Conservation (phyloP, 2,888 invertebrate genomes). For the Petrolisthes manimaculis region DNA sequence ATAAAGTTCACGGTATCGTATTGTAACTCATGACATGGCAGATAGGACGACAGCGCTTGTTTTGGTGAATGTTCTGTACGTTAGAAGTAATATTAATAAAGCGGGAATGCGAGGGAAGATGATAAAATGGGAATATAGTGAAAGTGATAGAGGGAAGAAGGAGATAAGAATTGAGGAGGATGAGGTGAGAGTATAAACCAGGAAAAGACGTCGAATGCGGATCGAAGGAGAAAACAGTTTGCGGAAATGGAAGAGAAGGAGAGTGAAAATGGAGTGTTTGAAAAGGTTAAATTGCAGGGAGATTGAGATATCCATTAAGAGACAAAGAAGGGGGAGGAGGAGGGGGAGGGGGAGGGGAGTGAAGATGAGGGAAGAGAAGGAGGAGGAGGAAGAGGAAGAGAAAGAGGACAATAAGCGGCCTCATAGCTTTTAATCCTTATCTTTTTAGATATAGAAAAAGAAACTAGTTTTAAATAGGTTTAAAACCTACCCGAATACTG, state of each 20-base stretch:
- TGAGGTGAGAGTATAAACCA: not conserved
- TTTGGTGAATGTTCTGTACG: not conserved
- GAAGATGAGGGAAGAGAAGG: not conserved
- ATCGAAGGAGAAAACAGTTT: not conserved
- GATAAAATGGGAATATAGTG: not conserved
- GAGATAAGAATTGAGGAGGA: not conserved
- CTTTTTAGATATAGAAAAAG: no score
- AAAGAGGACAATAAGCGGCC: no score
- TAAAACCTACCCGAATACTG: no score
- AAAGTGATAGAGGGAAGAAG: not conserved
- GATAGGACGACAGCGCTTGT: no score
- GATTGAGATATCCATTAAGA: not conserved
- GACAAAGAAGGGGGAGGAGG: not conserved
- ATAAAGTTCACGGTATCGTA: no score
- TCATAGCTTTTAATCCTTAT: no score
- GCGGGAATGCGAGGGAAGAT: not conserved
- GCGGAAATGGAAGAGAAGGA: no score
- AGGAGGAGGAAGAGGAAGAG: slow-evolving; percentile 13
- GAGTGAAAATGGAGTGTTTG: no score
- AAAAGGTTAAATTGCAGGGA: not conserved
- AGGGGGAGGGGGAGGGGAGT: not conserved
- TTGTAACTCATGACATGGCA: no score
- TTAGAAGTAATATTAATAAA: not conserved
- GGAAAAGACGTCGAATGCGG: not conserved
- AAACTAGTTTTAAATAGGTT: no score